Evolutionary conservation across 2,888 invertebrate genomes (phyloP).

Genomic region (Ichneumoninae sp.): DNA sequence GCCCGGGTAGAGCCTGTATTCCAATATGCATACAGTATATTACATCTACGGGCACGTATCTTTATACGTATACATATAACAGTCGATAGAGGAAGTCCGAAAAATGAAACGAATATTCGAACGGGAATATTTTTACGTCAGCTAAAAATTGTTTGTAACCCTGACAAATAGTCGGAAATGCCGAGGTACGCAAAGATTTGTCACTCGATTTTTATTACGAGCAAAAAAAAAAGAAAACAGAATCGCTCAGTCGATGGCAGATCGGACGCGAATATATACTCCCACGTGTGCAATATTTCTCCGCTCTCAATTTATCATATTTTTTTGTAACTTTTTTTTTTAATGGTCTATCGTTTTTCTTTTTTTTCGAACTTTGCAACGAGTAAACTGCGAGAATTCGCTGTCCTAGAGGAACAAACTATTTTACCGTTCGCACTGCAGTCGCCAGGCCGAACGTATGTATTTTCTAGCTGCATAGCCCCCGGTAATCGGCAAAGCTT

Average conservation of each 20-base stretch:
- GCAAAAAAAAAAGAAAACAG: conserved; percentile 31
- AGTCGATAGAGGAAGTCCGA: conserved; percentile 8
- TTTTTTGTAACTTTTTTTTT: conserved; percentile 20
- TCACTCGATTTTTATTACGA: conserved; percentile 24
- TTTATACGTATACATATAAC: conserved; percentile 5
- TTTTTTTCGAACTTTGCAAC: not conserved
- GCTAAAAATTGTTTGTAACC: conserved; percentile 55
- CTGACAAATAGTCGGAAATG: conserved; percentile 52
- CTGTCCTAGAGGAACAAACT: conserved; percentile 15
- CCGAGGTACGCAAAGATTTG: conserved; percentile 19
- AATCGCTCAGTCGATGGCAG: conserved; percentile 19
- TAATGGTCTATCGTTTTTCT: not conserved
- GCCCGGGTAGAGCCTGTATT: conserved; percentile 25
- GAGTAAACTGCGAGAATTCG: conserved; percentile 37
- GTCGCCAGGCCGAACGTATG: conserved; percentile 17
- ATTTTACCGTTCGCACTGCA: conserved; percentile 20
- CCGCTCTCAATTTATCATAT: not conserved
- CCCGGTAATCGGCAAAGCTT: not conserved
- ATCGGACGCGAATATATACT: not conserved
- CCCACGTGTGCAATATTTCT: conserved; percentile 14
- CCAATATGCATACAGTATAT: conserved; percentile 45
- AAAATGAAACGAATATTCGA: conserved; percentile 38
- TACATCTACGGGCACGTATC: conserved; percentile 15
- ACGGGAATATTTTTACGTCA: conserved; percentile 36
- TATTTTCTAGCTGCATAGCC: conserved; percentile 2